These are phyloP conservation scores for Hylia prasina DNA, from an alignment of 2,113 vertebrate genomes.

Conservation along the genomic window DNA sequence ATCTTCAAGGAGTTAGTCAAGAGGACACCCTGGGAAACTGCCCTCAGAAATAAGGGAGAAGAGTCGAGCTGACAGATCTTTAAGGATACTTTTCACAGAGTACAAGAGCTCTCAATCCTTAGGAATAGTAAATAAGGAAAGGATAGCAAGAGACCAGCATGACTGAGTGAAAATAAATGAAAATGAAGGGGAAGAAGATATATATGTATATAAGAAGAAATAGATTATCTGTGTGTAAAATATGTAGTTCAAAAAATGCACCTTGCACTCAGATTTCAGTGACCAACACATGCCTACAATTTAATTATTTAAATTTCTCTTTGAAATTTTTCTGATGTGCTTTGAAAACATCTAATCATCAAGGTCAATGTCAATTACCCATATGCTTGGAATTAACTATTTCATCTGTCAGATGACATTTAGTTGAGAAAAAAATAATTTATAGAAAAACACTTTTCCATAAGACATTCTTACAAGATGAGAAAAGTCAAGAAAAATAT, in stretches of 20 bases:
- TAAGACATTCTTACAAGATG: not conserved
- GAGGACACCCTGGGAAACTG: not conserved
- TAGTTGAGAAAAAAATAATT: not conserved
- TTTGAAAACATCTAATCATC: not conserved
- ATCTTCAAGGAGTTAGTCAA: not conserved
- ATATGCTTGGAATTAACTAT: not conserved
- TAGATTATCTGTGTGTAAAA: not conserved
- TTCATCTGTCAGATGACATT: not conserved
- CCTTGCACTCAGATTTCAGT: not conserved
- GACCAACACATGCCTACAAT: not conserved
- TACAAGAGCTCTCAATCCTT: not conserved
- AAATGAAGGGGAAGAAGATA: not conserved
- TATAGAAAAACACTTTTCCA: not conserved
- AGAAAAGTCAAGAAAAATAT: not conserved
- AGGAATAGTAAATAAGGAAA: not conserved
- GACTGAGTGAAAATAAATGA: not conserved
- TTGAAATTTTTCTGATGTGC: not conserved
- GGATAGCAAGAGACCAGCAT: not conserved
- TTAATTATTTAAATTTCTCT: not conserved
- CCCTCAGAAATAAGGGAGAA: not conserved
- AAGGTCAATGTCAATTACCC: not conserved
- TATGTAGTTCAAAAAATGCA: not conserved
- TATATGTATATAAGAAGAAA: not conserved
- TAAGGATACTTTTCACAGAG: not conserved
- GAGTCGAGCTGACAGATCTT: not conserved